phyloP scores from a whole-genome alignment of 2,797 vertebrate genomes.

The Emys orbicularis region DNA sequence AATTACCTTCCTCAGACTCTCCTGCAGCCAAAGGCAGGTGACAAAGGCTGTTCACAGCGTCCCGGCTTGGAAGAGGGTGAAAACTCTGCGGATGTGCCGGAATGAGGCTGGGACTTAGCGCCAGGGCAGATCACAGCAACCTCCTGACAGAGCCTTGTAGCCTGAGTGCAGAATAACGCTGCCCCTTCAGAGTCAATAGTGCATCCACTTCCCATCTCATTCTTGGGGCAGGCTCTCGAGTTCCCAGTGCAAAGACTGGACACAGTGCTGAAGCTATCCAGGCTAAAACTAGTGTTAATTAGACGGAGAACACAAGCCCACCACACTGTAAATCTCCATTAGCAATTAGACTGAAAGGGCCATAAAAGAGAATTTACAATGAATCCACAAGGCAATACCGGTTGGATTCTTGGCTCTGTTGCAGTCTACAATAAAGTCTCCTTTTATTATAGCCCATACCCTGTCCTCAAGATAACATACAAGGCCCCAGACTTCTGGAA shows the following conservation, averaged over 20 bases:
- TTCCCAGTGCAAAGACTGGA: conserved; percentile 1
- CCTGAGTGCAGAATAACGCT: neutral
- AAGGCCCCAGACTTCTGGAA: conserved; percentile 57
- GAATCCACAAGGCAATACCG: conserved; percentile 36
- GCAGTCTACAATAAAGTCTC: conserved; percentile 65
- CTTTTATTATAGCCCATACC: conserved; percentile 60
- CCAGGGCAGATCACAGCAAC: neutral
- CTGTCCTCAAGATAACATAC: conserved; percentile 66
- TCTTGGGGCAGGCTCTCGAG: neutral
- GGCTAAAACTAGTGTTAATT: conserved; percentile 45
- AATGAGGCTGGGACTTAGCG: neutral
- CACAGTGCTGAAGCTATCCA: neutral
- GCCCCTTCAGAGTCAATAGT: neutral
- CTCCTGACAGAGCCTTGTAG: neutral
- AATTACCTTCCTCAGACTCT: neutral
- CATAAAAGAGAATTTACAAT: conserved; percentile 54
- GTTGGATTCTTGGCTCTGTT: conserved; percentile 63
- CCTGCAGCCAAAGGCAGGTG: accelerated
- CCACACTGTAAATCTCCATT: conserved; percentile 70
- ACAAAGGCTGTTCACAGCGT: accelerated
- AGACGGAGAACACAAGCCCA: neutral
- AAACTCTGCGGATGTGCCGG: neutral
- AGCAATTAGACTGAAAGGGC: conserved; percentile 50
- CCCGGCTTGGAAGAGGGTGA: accelerated
- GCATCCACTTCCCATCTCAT: neutral